Base-by-base conservation (phyloP, 2,888 invertebrate species). In the Euzetes globulus region DNA sequence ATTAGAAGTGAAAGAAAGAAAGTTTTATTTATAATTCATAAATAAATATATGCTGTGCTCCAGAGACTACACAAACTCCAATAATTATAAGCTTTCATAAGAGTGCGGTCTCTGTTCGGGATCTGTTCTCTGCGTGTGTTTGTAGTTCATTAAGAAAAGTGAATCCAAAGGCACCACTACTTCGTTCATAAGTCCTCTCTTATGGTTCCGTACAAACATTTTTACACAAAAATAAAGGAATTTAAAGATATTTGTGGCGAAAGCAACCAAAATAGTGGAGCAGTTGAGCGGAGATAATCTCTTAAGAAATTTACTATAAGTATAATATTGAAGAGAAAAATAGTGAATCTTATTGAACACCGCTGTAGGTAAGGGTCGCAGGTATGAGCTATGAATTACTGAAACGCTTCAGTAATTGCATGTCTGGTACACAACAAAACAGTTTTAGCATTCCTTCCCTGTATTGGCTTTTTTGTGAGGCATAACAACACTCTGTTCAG, bases 331-430 rank as follows among this genome's bases (percentile, higher is more conserved):
- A 19, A 22, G 3, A 60, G 27, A 52, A n/a, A 17, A 52, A 52
- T 52, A n/a, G 52, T 52, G n/a, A n/a, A 7, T 19, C 52, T n/a
- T 52, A 52, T 33, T 27, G 33, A 60, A 60, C 60, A 29, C 60
- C n/a, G 60, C 60, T 60, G 60, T 60, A 60, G 60, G 60, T 65
- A 58, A 7, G 15, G 15, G 50, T 25, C 13, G 29, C 4, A 27
- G 58, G 58, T 25, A 58, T 27, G 58, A 7, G 65, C 15, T 33
- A 63, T 27, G 17, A 13, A 63, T 63, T 63, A 29, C 17, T 63
- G 11, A 25, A 17, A 63, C 65, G 65, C 37, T 65, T 65, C 65
- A 37, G 65, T 65, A 65, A 65, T 65, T 65, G 65, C 37, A 65
- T 19, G 65, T 37, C 37, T 65, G 17, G 37, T 37, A 65, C 50